Evolutionary conservation across 2,113 vertebrate genomes (phyloP), one percentile per base, ranked within the genome.

Genomic region (Xyliphius kryptos): DNA sequence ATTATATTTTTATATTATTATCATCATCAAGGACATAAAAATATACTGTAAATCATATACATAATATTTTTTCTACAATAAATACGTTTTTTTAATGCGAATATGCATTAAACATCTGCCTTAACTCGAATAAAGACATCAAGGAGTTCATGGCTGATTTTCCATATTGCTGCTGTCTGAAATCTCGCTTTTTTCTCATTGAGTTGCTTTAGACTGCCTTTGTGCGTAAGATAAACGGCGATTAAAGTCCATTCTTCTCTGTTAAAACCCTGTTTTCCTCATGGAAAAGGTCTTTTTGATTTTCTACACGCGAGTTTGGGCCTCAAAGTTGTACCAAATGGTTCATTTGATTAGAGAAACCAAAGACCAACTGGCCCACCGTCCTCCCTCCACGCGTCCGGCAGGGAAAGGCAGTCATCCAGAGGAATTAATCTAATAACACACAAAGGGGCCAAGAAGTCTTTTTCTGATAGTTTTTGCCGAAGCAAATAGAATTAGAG

Each of bases 301-400:
- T 61, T 91, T 94, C 86, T 84, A 88, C 92, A 92, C 93, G 88
- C 90, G 92, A 94, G 91, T 83, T 50, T 83, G 85, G 78, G 88
- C 84, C 88, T 82, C 86, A 88, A 92, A 93, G 86, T 94, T 95
- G 92, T 91, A 85, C 77, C 90, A 92, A 95, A 96, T 92, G 89
- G 88, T 88, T 98, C 94, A 98, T 98, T 91, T 83, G 86, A 98
- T 98, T 98, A 97, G 80, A 87, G 77, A 79, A 89, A 89, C 90
- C 91, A 94, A 92, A 92, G 92, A 89, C 90, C 93, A 93, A 96
- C 92, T 92, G 95, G 88, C 86, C 81, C 91, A 83, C 87, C 90
- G 84, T 90, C 91, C 89, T 90, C 91, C 89, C 87, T 94, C 91
- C 95, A 97, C 95, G 95, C 91, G 95, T 91, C 94, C 94, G 91